Evolutionary conservation across 2,113 vertebrate genomes (phyloP).

Genomic region (Psilopsiagon aymara): DNA sequence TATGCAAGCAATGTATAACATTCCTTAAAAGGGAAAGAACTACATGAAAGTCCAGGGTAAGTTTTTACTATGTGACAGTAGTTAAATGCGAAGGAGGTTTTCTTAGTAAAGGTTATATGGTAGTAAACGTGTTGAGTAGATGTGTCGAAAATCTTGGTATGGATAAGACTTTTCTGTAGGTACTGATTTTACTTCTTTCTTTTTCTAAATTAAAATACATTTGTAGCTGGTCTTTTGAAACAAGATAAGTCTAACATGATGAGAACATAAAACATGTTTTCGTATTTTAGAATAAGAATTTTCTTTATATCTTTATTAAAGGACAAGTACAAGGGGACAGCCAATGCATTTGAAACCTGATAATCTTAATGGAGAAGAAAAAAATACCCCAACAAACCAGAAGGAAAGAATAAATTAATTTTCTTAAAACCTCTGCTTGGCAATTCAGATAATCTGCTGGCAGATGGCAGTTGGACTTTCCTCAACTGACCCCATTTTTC

Average conservation of each 20-base stretch:
- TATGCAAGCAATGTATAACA: background rate
- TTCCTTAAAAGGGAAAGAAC: background rate
- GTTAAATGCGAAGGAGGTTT: background rate
- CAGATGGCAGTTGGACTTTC: background rate
- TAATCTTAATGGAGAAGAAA: background rate
- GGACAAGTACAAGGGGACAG: background rate
- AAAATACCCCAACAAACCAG: background rate
- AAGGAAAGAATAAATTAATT: background rate
- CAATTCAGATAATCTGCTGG: background rate
- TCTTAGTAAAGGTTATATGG: background rate
- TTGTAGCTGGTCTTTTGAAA: background rate
- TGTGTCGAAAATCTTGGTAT: background rate
- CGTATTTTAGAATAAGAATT: background rate
- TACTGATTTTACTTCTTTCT: background rate
- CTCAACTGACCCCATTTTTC: background rate
- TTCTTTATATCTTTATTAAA: background rate
- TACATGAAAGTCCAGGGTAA: background rate
- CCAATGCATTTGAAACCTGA: background rate
- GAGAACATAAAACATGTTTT: background rate
- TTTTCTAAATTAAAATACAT: background rate
- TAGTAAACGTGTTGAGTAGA: background rate
- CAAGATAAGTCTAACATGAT: background rate
- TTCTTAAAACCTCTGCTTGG: background rate
- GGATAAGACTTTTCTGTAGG: background rate
- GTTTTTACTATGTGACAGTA: background rate